Base-by-base conservation (phyloP, 2,113 vertebrate genomes). In the Carlito syrichta region DNA sequence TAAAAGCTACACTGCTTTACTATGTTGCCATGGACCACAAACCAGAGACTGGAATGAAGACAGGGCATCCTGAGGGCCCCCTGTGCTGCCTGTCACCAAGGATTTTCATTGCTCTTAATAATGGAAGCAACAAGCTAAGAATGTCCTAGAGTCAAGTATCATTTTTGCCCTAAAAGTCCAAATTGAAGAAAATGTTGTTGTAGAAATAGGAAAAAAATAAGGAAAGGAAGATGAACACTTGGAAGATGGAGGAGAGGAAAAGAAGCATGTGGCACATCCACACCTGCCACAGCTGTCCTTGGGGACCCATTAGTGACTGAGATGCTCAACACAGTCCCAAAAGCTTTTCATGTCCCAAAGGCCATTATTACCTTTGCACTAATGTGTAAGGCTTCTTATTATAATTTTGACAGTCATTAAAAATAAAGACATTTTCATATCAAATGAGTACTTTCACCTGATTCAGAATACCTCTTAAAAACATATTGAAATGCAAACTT, bases 381-480 rank as follows among this genome's bases (percentile, higher is more conserved):
- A 52, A 93, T 22, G 27, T n/a, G 2, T 23, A 58, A 16, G 87
- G n/a, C 73, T 84, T 71, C 20, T 83, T 73, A 52, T 25, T 68
- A 71, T 32, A 62, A 68, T 97, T 91, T 89, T 81, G 63, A 87
- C 22, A 96, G 23, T 19, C 32, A 79, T 88, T 82, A 94, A 86
- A 86, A 92, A 71, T 78, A 93, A 97, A 95, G 83, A 1, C 4
- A 85, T 79, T 71, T 94, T 83, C 83, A 79, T 83, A 82, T 54
- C 45, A 93, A 91, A n/a, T 69, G 74, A 95, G 52, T 86, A 50
- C 56, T 95, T 94, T 95, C 20, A 86, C 35, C 66, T 56, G 20
- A 71, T 81, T 90, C 40, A 68, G 22, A 82, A 2, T 54, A 48
- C 10, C 56, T 90, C 50, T 60, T 91, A 38, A 85, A 88, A 66